Evolutionary conservation across 2,888 invertebrate genomes (phyloP).

Genomic region (Dioctria rufipes): DNA sequence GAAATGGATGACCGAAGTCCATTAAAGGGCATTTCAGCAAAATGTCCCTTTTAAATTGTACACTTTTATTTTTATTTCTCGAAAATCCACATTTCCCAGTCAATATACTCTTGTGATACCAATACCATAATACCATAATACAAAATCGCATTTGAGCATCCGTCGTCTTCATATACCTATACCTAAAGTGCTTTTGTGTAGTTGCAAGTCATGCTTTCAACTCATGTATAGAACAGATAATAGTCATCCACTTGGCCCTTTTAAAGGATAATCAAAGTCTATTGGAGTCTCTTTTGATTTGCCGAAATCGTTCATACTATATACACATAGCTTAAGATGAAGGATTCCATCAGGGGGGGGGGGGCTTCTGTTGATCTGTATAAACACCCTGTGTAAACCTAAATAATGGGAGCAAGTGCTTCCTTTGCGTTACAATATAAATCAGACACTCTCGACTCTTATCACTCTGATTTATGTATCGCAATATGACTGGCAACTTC

Average conservation of each 20-base stretch:
- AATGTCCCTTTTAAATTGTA: background rate
- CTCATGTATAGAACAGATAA: conserved; percentile 14
- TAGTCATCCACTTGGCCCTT: conserved; percentile 22
- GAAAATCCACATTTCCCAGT: background rate
- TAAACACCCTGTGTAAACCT: background rate
- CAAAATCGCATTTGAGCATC: background rate
- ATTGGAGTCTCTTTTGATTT: conserved; percentile 38
- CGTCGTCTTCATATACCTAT: background rate
- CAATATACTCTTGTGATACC: too few species aligned
- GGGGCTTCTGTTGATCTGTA: background rate
- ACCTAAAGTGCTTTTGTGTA: background rate
- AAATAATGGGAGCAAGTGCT: conserved; percentile 14
- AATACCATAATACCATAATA: too few species aligned
- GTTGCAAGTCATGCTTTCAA: conserved; percentile 34
- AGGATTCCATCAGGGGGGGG: background rate
- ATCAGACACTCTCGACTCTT: conserved; percentile 40
- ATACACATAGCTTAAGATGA: background rate
- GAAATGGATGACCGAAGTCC: conserved; percentile 37
- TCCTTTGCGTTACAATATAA: conserved; percentile 34
- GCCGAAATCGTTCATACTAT: conserved; percentile 8
- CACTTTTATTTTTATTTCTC: background rate
- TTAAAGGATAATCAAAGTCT: conserved; percentile 44
- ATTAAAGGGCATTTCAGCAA: conserved; percentile 23
- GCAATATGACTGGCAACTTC: conserved; percentile 52
- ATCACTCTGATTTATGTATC: conserved; percentile 49